Percentiles rank a stretch among this genome's conserved stretches.
Conservation (phyloP, 2,113 vertebrate genomes). For the Podiceps cristatus region DNA sequence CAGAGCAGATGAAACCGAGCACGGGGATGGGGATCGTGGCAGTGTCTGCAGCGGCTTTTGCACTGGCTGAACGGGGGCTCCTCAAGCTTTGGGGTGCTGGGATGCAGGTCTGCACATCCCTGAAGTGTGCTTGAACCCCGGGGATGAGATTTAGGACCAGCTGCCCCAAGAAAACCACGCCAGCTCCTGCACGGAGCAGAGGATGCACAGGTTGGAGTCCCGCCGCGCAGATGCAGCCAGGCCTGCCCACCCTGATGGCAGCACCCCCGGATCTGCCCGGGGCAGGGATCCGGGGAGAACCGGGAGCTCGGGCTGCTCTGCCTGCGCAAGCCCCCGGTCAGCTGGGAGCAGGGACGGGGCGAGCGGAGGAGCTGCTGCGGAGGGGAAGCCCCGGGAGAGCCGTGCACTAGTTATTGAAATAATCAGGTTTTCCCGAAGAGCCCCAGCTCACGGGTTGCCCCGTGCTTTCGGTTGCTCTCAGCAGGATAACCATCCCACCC, state of each 20-base stretch:
- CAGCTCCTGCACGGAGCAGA: not conserved
- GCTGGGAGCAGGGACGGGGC: accelerated
- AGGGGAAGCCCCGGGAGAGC: not conserved
- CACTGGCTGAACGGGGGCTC: accelerated
- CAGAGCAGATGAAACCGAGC: not conserved
- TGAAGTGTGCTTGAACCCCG: accelerated
- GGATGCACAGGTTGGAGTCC: not conserved
- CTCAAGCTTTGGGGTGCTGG: not conserved
- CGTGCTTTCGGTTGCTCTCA: not conserved
- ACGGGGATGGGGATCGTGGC: accelerated
- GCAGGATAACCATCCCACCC: not conserved
- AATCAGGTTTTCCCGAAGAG: not conserved
- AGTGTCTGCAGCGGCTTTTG: not conserved
- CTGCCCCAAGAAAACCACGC: not conserved
- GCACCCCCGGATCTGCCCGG: not conserved
- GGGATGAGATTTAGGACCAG: not conserved
- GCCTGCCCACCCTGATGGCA: accelerated
- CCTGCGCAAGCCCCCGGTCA: not conserved
- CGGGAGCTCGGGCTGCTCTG: not conserved
- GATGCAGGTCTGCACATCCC: not conserved
- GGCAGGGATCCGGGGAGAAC: not conserved
- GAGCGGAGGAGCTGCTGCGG: too few species aligned
- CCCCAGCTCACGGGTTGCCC: not conserved
- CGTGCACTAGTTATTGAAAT: not conserved
- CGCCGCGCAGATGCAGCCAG: not conserved